These are phyloP conservation scores for Drosophila rubida DNA, from an alignment of 2,888 invertebrate species.

Conservation along the genomic window DNA sequence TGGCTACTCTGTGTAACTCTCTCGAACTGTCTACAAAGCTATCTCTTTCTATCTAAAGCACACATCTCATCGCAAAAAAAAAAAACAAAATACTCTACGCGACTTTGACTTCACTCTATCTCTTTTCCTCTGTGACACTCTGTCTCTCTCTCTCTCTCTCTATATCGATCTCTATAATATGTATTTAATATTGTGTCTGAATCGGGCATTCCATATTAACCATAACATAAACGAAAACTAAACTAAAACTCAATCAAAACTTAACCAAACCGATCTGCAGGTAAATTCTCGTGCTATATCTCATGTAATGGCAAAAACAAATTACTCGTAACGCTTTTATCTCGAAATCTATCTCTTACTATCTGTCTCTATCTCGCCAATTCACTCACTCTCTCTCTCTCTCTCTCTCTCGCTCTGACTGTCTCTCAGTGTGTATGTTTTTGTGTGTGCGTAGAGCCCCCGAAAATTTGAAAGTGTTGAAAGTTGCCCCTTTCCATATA, in stretches of 20 bases:
- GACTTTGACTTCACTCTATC: conserved; percentile 7
- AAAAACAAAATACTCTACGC: background rate
- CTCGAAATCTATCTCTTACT: conserved; percentile 9
- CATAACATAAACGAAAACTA: conserved; percentile 18
- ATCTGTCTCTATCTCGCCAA: conserved; percentile 3
- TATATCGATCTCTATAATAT: conserved; percentile 4
- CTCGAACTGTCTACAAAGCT: conserved; percentile 11
- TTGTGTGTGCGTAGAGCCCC: conserved; percentile 42
- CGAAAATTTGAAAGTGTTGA: conserved; percentile 18
- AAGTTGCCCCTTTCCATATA: conserved; percentile 12
- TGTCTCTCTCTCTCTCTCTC: background rate
- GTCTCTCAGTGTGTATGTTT: conserved; percentile 5
- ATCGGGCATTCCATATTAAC: conserved; percentile 52
- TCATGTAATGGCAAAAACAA: conserved; percentile 40
- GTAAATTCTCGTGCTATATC: conserved; percentile 65
- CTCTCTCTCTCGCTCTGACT: background rate
- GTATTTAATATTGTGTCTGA: conserved; percentile 36
- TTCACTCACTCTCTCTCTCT: conserved; percentile 9
- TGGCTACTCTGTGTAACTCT: conserved; percentile 16
- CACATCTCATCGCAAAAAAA: conserved; percentile 26
- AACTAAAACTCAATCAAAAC: conserved; percentile 30
- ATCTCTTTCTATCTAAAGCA: conserved; percentile 23
- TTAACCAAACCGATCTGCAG: conserved; percentile 62
- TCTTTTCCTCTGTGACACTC: conserved; percentile 14
- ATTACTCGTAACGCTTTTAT: conserved; percentile 38